phyloP scores from a whole-genome alignment of 1,140 invertebrate genomes.

The Onthophagus taurus region DNA sequence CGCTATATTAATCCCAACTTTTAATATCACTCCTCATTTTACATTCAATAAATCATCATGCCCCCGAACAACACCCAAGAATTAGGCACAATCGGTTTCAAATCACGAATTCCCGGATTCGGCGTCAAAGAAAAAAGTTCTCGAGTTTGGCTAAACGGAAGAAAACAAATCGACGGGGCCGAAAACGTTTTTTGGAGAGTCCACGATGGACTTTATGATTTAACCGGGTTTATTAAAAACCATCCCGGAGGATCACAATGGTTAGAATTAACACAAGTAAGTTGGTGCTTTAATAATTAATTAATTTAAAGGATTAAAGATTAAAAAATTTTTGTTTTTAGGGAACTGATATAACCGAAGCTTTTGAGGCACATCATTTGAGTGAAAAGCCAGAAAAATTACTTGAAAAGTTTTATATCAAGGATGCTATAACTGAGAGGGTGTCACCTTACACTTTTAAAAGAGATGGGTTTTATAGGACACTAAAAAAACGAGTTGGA shows the following conservation, averaged over 20 bases:
- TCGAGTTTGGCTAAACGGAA: too few relatives aligned
- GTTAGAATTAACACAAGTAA: conserved; percentile 56
- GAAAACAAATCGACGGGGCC: conserved; percentile 51
- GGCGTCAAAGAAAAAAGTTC: too few relatives aligned
- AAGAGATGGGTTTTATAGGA: conserved; percentile 56
- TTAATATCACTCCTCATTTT: too few relatives aligned
- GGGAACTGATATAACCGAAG: conserved; percentile 64
- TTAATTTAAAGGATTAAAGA: too few relatives aligned
- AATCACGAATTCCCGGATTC: too few relatives aligned
- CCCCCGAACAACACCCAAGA: too few relatives aligned
- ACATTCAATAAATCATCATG: too few relatives aligned
- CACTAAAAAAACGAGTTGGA: conserved; percentile 46
- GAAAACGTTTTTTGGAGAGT: conserved; percentile 65
- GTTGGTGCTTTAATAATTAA: too few relatives aligned
- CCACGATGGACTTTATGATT: conserved; percentile 64
- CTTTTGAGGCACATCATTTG: conserved; percentile 55
- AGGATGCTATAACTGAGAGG: conserved; percentile 43
- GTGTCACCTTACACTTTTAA: conserved; percentile 54
- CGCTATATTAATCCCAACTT: too few relatives aligned
- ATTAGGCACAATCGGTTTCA: too few relatives aligned
- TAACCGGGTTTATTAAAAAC: conserved; percentile 52
- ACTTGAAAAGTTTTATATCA: conserved; percentile 49
- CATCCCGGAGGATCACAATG: conserved; percentile 77
- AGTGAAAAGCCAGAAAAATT: conserved; percentile 40
- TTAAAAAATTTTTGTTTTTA: too few relatives aligned